phyloP scores from a whole-genome alignment of 2,888 invertebrate genomes.

The Harpagoxenus sublaevis region DNA sequence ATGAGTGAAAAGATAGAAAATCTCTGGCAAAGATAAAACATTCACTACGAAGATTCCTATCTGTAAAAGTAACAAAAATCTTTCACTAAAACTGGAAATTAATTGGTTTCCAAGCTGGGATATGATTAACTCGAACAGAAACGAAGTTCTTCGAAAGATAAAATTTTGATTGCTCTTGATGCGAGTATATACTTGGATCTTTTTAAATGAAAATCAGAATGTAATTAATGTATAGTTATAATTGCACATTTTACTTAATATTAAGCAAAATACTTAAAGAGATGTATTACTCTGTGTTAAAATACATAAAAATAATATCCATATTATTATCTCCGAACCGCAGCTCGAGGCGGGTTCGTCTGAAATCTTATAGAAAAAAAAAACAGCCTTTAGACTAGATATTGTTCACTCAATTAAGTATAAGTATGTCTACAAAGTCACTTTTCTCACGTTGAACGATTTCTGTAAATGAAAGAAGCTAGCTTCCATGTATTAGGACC shows the following conservation, averaged over 20 bases:
- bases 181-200: slow-evolving; percentile 1
- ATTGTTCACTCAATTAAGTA: slow-evolving; percentile 59
- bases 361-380: slow-evolving; percentile 58
- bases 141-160: neutral
- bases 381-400: slow-evolving; percentile 72
- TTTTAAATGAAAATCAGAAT: slow-evolving; percentile 3
- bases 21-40: neutral
- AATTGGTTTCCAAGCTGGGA: neutral
- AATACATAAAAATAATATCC: slow-evolving; percentile 38
- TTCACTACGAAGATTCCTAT: neutral
- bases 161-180: slow-evolving; percentile 15
- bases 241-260: slow-evolving; percentile 21
- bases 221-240: neutral
- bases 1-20: neutral
- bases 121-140: slow-evolving; percentile 4
- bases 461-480: slow-evolving; percentile 26
- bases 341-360: slow-evolving; percentile 29
- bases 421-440: slow-evolving; percentile 43
- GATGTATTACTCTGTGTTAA: slow-evolving; percentile 15
- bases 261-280: slow-evolving; percentile 24
- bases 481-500: neutral
- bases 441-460: neutral
- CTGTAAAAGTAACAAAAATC: slow-evolving; percentile 4
- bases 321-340: slow-evolving; percentile 24
- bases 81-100: neutral